Evolutionary conservation across 2,113 vertebrate genomes (phyloP).

Genomic region (Laticauda laticaudata): DNA sequence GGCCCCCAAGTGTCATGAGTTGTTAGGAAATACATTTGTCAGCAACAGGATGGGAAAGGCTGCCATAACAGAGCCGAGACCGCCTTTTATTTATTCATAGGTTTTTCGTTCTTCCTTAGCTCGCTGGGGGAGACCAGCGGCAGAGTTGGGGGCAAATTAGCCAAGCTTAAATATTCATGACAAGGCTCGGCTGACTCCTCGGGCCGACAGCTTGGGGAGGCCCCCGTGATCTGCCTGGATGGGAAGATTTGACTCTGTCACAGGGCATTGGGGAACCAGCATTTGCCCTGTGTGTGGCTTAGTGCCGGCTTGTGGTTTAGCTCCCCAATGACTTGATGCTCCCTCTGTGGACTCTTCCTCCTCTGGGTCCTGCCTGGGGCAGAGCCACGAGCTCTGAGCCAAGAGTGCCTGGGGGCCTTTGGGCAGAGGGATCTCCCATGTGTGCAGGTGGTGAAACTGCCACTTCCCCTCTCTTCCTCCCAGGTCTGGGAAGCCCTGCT

Average conservation of each 20-base stretch:
- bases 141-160: neutral
- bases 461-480: neutral
- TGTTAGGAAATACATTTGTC: constrained; percentile 66
- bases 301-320: neutral
- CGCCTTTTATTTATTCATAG: constrained; percentile 46
- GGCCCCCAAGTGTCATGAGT: constrained; percentile 36
- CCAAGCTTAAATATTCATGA: neutral
- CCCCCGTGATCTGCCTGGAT: neutral
- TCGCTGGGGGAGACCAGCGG: neutral
- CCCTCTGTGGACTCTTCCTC: neutral
- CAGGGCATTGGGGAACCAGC: neutral
- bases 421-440: neutral
- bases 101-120: neutral
- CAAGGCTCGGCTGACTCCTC: neutral
- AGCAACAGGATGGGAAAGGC: constrained; percentile 23
- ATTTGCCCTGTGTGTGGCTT: neutral
- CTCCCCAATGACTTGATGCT: neutral
- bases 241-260: neutral
- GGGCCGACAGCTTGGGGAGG: neutral
- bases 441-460: neutral
- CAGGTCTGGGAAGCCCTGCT: constrained; percentile 91
- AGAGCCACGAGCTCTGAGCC: no score
- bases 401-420: neutral
- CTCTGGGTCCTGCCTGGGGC: neutral
- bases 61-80: neutral